Evolutionary conservation across 92 coral and sea anemone species (phyloP).

Genomic region (Diadumene lineata): DNA sequence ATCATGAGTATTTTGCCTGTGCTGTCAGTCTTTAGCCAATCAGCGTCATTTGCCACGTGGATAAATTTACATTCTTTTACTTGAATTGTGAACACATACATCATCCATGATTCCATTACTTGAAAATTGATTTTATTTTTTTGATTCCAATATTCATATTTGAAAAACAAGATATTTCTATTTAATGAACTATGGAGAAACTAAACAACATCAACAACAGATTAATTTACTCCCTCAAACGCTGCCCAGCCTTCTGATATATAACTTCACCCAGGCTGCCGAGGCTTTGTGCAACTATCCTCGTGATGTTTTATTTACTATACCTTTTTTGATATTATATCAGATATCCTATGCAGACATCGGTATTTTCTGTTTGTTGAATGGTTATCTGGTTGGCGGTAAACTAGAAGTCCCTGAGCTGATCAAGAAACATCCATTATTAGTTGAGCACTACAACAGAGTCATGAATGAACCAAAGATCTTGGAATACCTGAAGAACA

Average conservation of each 20-base stretch:
- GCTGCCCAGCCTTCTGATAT: background rate
- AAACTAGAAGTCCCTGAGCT: conserved; percentile 50
- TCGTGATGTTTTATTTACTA: background rate
- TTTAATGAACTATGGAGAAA: background rate
- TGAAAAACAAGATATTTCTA: background rate
- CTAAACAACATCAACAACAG: background rate
- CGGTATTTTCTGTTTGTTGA: conserved; percentile 60
- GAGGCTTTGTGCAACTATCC: background rate
- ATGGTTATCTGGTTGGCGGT: conserved; percentile 53
- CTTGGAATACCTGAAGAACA: conserved; percentile 55
- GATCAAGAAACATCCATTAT: conserved; percentile 48
- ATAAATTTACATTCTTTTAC: background rate
- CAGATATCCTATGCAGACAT: conserved; percentile 86
- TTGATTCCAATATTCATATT: background rate
- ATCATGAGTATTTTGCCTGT: background rate
- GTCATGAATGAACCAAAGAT: conserved; percentile 61
- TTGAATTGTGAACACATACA: background rate
- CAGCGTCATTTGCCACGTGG: background rate
- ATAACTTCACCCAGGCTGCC: background rate
- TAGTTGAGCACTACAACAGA: conserved; percentile 55
- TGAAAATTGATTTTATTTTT: no score
- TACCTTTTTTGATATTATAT: no score
- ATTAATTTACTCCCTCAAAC: background rate
- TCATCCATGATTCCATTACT: background rate
- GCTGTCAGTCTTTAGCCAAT: background rate